Evolutionary conservation across 2,797 vertebrate species (phyloP), one percentile per base, ranked within the genome.

Genomic region (Petrocephalus sullivani): DNA sequence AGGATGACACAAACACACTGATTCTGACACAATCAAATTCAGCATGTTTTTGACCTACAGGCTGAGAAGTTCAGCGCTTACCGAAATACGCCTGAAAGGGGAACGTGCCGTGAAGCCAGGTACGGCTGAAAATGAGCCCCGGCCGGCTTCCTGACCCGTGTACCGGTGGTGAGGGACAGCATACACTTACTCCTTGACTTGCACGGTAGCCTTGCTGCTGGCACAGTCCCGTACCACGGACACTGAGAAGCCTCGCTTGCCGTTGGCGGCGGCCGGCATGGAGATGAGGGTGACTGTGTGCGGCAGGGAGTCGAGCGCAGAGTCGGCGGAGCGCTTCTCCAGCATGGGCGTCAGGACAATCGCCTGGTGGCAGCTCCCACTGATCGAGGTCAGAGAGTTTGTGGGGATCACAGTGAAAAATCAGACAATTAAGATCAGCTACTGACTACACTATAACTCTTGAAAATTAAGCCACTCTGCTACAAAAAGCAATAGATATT

Each of bases 291-390:
- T 98, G 91, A 99, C 96, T 0, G 97, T 99, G 89, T 99, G 98
- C 7, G 98, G 98, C 85, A 98, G 95, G 56, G 97, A 96, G 93
- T 98, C 97, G 0, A 96, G 94, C 87, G 96, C 93, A 0, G 96
- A 97, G 91, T 99, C 98, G 0, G 96, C 95, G 0, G 97, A 98
- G 2, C 97, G 96, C 53, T 97, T 97, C 91, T 98, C 98, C 94
- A 98, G 95, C 97, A 98, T 96, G 0, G 98, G 98, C 0, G 96
- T 96, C 88, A 99, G 94, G 85, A 99, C 95, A 86, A 97, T 96
- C 94, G 98, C 97, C 87, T 98, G 98, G 93, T 99, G 97, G 93
- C 98, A 99, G 94, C 97, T 97, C 87, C 98, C 98, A 88, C 98
- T 99, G 93, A 6, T 49, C 90, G 93, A 86, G 87, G 91, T 54